Evolutionary conservation across 2,888 invertebrate species (phyloP), one percentile per base, ranked within the genome.

Genomic region (Hedya salicella): DNA sequence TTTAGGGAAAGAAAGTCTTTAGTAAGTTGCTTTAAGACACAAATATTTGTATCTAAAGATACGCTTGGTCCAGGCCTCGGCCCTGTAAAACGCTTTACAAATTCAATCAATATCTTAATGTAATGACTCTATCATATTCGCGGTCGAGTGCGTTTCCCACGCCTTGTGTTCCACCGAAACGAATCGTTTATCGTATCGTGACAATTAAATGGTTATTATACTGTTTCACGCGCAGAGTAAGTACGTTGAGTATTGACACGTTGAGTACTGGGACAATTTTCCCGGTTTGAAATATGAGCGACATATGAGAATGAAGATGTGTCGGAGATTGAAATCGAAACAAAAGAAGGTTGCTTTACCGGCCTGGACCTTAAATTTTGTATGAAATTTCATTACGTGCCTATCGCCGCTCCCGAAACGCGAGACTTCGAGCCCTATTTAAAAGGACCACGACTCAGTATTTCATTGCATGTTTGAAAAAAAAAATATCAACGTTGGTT

Each of bases 81-180:
- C 14, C 11, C 4, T n/a, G 2, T 14, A 11, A 14, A 40, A 42
- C 25, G 13, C 17, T 46, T 42, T 42, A 44, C 36, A 36, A 64
- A 59, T 59, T 25, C 11, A 64, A 46, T 64, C 64, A 59, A 48
- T 44, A 57, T 25, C 44, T 50, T 59, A n/a, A n/a, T n/a, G n/a
- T 25, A 64, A 64, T 64, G 50, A 64, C 56, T 44, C 17, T 50
- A 42, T 57, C 53, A 46, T 44, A 53, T 52, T 59, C 44, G 44
- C 57, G 64, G 50, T 52, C 50, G 42, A n/a, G 44, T 59, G 64
- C 49, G 50, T 44, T 64, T 64, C 64, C 64, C 64, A 64, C 64
- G 64, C 56, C 32, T 46, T 17, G 46, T 46, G 53, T 53, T 53
- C 19, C 50, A 13, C 49, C 42, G 21, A 17, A 64, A 57, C 64